Base-by-base conservation (phyloP, 2,113 vertebrate species). In the Mohoua ochrocephala region DNA sequence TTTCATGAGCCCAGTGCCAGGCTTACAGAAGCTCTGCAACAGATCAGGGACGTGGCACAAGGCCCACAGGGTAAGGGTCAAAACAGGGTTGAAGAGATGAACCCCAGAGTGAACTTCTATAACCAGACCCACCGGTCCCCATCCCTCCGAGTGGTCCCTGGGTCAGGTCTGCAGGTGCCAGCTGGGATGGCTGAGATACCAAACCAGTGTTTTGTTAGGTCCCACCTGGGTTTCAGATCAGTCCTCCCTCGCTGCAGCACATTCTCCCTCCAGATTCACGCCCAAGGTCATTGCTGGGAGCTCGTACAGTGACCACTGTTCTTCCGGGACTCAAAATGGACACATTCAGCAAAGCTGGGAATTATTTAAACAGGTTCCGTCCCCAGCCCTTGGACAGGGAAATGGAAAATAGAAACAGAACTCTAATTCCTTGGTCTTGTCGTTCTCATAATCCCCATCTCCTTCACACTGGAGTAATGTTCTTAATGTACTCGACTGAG, bases 61-160 rank as follows among this genome's bases (percentile, higher is more conserved):
- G 13, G 21, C 20, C 44, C 52, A 35, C 53, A 13, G 1, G 27
- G 8, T 0, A 7, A 35, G 27, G 73, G 10, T 7, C 12, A 45
- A 15, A 39, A 14, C 0, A 7, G 9, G 39, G 41, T 0, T 30
- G 56, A 20, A 3, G 19, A 7, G 35, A 1, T 16, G 39, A 33
- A n/a, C 2, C n/a, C 12, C 39, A 54, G 65, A 5, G 41, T 1
- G 6, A 30, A 6, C 3, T 3, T 4, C 14, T 11, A 4, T 1
- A 11, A 7, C 7, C 39, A 22, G 49, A 9, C 39, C 27, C 35
- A 21, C 10, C 5, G 11, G 7, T 31, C 3, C 73, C 45, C 41
- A 3, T 3, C 27, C n/a, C 73, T 59, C 22, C 2, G 23, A 63
- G 7, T 1, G 13, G 17, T 7, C 41, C 31, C 70, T 8, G n/a